Percentiles rank a stretch among this genome's conserved stretches.
These are phyloP conservation scores for Caenorhabditis sulstoni DNA, from an alignment of 2,888 invertebrate species.

Conservation along the genomic window DNA sequence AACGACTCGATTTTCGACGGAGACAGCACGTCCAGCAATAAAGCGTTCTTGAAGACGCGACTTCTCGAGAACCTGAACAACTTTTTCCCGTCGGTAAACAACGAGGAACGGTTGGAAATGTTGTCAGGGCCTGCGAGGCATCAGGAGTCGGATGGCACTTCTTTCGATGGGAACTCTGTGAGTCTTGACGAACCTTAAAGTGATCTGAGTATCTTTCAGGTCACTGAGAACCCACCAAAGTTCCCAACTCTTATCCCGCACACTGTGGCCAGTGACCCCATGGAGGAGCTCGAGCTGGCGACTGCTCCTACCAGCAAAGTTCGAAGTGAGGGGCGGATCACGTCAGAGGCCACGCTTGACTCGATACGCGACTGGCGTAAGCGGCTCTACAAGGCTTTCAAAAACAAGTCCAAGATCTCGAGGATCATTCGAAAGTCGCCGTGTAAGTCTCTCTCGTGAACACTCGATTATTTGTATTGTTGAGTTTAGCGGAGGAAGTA, in stretches of 20 bases:
- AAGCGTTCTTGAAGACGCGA: conserved; percentile 51
- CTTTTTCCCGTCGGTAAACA: conserved; percentile 51
- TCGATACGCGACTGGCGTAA: conserved; percentile 73
- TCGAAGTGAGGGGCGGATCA: conserved; percentile 50
- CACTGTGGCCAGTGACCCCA: conserved; percentile 5
- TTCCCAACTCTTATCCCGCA: conserved; percentile 46
- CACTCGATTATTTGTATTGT: not conserved
- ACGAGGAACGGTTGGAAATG: conserved; percentile 54
- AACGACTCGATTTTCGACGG: conserved; percentile 54
- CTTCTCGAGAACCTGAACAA: conserved; percentile 63
- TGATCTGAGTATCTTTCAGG: conserved; percentile 9
- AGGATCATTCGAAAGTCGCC: conserved; percentile 47
- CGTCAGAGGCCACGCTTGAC: conserved; percentile 43
- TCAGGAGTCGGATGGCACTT: conserved; percentile 16
- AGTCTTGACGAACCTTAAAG: not conserved
- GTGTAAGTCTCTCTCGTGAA: conserved; percentile 3
- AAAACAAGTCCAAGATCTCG: conserved; percentile 52
- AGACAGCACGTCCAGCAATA: conserved; percentile 28
- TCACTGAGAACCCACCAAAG: conserved; percentile 18
- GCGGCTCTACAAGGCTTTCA: conserved; percentile 74
- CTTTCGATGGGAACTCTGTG: conserved; percentile 14
- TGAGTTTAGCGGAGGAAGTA: conserved; percentile 33
- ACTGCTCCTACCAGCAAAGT: conserved; percentile 34
- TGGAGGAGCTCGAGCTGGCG: conserved; percentile 21
- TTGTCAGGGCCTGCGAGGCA: conserved; percentile 18